Evolutionary conservation across 1,140 invertebrate genomes (phyloP).

Genomic region (Drosophila sechellia): DNA sequence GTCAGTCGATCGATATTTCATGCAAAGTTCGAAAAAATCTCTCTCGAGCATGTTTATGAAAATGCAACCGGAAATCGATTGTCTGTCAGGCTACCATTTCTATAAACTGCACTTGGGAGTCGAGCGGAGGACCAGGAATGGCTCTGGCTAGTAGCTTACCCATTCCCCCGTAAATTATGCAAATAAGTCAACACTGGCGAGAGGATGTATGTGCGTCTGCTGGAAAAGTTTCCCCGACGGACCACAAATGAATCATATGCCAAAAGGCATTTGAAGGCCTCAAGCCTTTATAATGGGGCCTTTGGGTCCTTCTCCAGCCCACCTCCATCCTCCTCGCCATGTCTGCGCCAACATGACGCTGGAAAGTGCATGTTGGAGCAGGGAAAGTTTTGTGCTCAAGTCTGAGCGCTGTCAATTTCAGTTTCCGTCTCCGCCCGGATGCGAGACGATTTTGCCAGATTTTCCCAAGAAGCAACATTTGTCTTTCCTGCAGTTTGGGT

Average conservation of each 20-base stretch:
- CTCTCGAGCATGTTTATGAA: conserved; percentile 74
- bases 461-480: conserved; percentile 36
- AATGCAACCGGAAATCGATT: conserved; percentile 79
- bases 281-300: conserved; percentile 63
- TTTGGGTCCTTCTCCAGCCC: conserved; percentile 38
- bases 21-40: conserved; percentile 61
- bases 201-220: conserved; percentile 32
- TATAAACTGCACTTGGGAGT: conserved; percentile 40
- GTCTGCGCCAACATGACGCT: conserved; percentile 37
- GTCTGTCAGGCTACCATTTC: conserved; percentile 70
- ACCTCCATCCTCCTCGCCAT: background rate
- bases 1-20: conserved; percentile 73
- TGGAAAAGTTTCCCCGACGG: conserved; percentile 28
- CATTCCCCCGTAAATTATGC: conserved; percentile 62
- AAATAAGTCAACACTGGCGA: conserved; percentile 58
- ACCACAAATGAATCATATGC: conserved; percentile 70
- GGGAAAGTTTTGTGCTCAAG: conserved; percentile 54
- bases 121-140: conserved; percentile 3
- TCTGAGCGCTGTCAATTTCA: conserved; percentile 66
- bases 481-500: conserved; percentile 20
- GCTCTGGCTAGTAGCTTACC: conserved; percentile 33
- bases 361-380: conserved; percentile 23
- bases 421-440: conserved; percentile 34
- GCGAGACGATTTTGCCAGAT: conserved; percentile 36
- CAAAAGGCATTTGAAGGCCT: conserved; percentile 63